Evolutionary conservation across 1,140 invertebrate species (phyloP), one percentile per base, ranked within the genome.

Genomic region (Zaprionus inermis): DNA sequence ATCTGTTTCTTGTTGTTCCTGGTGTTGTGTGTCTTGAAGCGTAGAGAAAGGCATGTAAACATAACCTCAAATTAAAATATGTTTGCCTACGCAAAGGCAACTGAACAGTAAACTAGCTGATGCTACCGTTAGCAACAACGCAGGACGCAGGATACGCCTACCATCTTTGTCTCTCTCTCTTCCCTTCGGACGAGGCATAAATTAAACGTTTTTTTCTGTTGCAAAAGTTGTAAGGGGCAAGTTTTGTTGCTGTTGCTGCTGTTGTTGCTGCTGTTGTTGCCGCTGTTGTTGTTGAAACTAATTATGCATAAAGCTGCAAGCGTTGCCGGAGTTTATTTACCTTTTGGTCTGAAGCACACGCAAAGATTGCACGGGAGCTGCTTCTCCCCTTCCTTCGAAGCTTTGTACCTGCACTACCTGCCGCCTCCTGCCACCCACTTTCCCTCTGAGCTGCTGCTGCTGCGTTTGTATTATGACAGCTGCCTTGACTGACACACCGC

Each of bases 1-100:
- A 60, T 51, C 22, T 63, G 20, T 75, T 41, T 57, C 49, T 57
- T 69, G 66, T 63, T 74, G 76, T 41, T 78, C 55, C 36, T 76
- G 66, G 44, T 74, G 69, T 72, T 82, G 81, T 88, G 72, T 74
- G 69, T 77, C 72, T 82, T 88, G 79, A 77, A 77, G 83, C 83
- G 79, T 88, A 63, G 51, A 46, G 63, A 65, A 32, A 54, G 36
- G 66, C 66, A 59, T 88, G 76, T 86, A 86, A 86, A 86, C 83
- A 86, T 76, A 86, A 80, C 83, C 83, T 78, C 79, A 86, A 86
- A 86, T 86, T 86, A 88, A 88, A 86, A 86, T 86, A 78, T 86
- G 83, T 86, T 86, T 86, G 77, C 83, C 72, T 78, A 78, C 72
- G 79, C 71, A 65, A 46, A 60, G 72, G 70, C 77, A 88, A 88